Base-by-base conservation (phyloP, 2,113 vertebrate genomes). In the Oxyura jamaicensis region DNA sequence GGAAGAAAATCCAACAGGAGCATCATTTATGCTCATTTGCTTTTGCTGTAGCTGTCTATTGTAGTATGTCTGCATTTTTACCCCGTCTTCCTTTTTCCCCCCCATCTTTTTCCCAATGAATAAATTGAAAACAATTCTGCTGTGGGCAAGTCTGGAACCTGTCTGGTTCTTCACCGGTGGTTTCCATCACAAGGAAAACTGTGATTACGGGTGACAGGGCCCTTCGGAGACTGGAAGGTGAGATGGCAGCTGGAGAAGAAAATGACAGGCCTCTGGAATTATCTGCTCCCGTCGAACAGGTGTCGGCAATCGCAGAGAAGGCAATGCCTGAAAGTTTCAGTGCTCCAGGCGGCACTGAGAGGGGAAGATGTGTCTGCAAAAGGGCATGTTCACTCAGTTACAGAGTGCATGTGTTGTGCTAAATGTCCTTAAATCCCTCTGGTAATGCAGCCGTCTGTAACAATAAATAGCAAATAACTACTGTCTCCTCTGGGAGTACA, bases 391-490 rank as follows among this genome's bases (percentile, higher is more conserved):
- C 93, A 55, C 90, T 91, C 84, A 10, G 46, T 72, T 42, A 65
- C 33, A 88, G 85, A 95, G 92, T 84, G 91, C 93, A 73, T 63
- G 85, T 91, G 83, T 91, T 95, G 89, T 85, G 84, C 91, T 93
- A 94, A 95, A 92, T 94, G 85, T 87, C 92, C 91, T 88, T 50
- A 95, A 95, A 87, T 95, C 94, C 92, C 93, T 33, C 74, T 79
- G 96, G 96, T 77, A 80, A 93, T 29, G 68, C 86, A 88, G 79
- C 88, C 18, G 52, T 67, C 93, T 92, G 78, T 81, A 76, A 95
- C 94, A 93, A 96, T 95, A 95, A 97, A 97, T 58, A 95, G 90
- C 92, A 95, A 94, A 93, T 92, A 89, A 41, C 41, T 85, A 19
- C 73, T 77, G 85, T 76, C 77, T 95, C 92, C 93, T 87, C 66